Base-by-base conservation (phyloP, 1,140 invertebrate species). In the Cydia fagiglandana region DNA sequence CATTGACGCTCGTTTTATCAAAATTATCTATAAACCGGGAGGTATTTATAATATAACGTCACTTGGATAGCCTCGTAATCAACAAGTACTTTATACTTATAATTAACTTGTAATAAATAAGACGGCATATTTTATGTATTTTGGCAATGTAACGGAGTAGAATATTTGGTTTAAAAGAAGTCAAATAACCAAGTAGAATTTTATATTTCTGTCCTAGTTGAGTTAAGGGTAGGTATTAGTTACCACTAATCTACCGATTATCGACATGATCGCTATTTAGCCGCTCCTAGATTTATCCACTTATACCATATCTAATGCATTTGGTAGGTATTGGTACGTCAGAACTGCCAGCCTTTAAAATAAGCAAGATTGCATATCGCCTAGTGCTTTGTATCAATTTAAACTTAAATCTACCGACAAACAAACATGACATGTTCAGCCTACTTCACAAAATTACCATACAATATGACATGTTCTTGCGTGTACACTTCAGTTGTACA, bases 1-100 rank as follows among this genome's bases (percentile, higher is more conserved):
- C 30, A 20, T 38, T 70, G 66, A 70, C 66, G 66, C n/a, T 70
- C 34, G 13, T 38, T 34, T 70, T 68, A 68, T 68, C 64, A 34
- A 24, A 24, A 12, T 24, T 24, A 64, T 30, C 1, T 34, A 68
- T 28, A 13, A 41, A 41, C 30, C 66, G 34, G 66, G 30, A 41
- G 66, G 38, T 70, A 70, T 70, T 38, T 61, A 12, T 61, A 12
- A 17, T 24, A 61, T 24, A 61, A 61, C 56, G 56, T 61, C 56
- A 61, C n/a, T 61, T 61, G 17, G n/a, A 10, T 56, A 56, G 56
- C 56, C 6, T 24, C 17, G 56, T 61, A 24, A 61, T 24, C 56
- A 4, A n/a, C 10, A n/a, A 24, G 24, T 1, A 20, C 17, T 24
- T 10, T 10, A 24, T n/a, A n/a, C n/a, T n/a, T 61, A 20, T 20